Conservation (phyloP, 2,113 vertebrate species). For the Pyxicephalus adspersus region DNA sequence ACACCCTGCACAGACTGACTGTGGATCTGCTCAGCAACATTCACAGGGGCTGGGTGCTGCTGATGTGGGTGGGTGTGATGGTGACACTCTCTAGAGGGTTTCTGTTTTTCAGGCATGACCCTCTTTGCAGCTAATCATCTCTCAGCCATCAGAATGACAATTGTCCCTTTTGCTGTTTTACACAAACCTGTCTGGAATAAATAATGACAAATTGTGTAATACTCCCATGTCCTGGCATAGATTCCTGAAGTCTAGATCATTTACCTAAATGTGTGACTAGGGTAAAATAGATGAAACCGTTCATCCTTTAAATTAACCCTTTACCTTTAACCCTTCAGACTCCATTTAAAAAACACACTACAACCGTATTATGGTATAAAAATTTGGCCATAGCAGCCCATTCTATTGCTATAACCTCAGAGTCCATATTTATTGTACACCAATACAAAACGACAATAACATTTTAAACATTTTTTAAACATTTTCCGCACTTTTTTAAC, state of each 20-base stretch:
- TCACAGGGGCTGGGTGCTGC: constrained; percentile 22
- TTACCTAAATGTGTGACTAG: too few species aligned
- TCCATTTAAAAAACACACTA: too few species aligned
- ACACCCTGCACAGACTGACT: constrained; percentile 29
- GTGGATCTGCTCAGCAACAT: background rate
- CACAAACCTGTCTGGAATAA: constrained; percentile 43
- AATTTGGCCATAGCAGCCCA: too few species aligned
- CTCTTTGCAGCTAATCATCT: constrained; percentile 49
- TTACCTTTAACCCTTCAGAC: too few species aligned
- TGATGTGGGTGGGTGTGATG: constrained; percentile 50
- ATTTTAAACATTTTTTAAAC: too few species aligned
- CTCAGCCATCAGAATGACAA: constrained; percentile 40
- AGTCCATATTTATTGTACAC: too few species aligned
- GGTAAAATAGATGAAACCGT: too few species aligned
- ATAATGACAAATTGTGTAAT: constrained; percentile 29
- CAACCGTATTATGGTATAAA: too few species aligned
- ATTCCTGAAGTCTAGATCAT: background rate
- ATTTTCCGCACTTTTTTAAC: too few species aligned
- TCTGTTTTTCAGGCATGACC: constrained; percentile 48
- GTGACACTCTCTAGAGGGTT: constrained; percentile 18
- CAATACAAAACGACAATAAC: too few species aligned
- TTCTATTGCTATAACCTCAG: too few species aligned
- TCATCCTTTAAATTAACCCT: too few species aligned
- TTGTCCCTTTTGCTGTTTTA: background rate
- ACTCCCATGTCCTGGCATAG: background rate